Evolutionary conservation across 1,140 invertebrate species (phyloP).

Genomic region (Pseudomyrmex sp.): DNA sequence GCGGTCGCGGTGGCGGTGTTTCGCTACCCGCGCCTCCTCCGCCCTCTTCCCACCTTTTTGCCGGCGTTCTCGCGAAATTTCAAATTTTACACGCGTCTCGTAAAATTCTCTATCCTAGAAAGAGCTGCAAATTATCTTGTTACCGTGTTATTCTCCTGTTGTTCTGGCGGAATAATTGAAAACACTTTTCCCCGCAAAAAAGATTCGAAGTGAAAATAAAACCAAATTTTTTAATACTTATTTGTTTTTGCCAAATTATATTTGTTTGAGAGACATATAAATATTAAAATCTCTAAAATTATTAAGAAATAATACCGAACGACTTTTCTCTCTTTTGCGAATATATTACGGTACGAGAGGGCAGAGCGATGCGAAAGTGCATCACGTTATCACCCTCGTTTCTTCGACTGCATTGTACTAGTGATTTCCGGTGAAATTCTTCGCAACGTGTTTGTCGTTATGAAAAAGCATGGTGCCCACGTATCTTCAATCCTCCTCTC

Average conservation of each 20-base stretch:
- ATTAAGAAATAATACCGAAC: background rate
- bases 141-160: background rate
- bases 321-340: background rate
- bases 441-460: slow-evolving; percentile 48
- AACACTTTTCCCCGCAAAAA: background rate
- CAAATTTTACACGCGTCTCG: slow-evolving; percentile 57
- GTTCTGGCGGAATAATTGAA: background rate
- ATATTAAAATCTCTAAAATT: background rate
- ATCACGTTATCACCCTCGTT: slow-evolving; percentile 22
- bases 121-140: background rate
- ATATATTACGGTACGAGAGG: slow-evolving; percentile 1
- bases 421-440: slow-evolving; percentile 48
- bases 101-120: slow-evolving; percentile 35
- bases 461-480: slow-evolving; percentile 53
- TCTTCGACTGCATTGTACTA: slow-evolving; percentile 46
- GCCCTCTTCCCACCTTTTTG: slow-evolving; percentile 4
- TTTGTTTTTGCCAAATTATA: background rate
- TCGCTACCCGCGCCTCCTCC: background rate
- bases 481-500: slow-evolving; percentile 58
- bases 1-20: slow-evolving; percentile 46
- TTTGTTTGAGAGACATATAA: background rate
- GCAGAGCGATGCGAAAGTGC: slow-evolving; percentile 5
- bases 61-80: slow-evolving; percentile 57
- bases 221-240: background rate
- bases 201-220: background rate